Conservation (phyloP, 1,140 invertebrate species). For the Drosophila equinoxialis region DNA sequence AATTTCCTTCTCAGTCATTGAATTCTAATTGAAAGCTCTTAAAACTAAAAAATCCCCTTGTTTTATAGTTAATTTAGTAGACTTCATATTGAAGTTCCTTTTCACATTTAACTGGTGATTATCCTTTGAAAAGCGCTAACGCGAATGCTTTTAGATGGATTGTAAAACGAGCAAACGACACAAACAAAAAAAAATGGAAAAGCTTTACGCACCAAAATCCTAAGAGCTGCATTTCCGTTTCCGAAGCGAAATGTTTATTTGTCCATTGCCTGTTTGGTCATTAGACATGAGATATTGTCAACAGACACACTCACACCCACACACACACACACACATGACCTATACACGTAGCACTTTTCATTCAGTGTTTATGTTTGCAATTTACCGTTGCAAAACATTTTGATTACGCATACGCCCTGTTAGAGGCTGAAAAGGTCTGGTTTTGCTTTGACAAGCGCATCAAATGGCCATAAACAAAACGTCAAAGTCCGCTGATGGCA, state of each 20-base stretch:
- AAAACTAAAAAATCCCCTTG: no score
- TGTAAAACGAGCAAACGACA: not conserved
- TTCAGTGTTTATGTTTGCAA: slow-evolving; percentile 66
- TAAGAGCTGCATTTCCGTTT: not conserved
- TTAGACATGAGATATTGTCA: slow-evolving; percentile 66
- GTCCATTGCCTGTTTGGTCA: slow-evolving; percentile 55
- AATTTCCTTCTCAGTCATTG: no score
- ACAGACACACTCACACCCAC: not conserved
- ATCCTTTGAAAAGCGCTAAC: not conserved
- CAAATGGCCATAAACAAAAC: slow-evolving; percentile 63
- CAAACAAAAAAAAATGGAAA: not conserved
- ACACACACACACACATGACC: slow-evolving; percentile 23
- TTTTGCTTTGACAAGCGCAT: slow-evolving; percentile 67
- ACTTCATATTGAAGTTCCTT: not conserved
- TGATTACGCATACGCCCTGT: slow-evolving; percentile 74
- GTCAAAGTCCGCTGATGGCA: slow-evolving; percentile 36
- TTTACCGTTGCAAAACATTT: slow-evolving; percentile 70
- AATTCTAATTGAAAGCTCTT: no score
- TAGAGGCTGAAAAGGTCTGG: slow-evolving; percentile 32
- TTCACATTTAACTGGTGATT: not conserved
- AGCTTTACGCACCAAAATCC: no score
- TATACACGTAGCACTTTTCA: slow-evolving; percentile 13
- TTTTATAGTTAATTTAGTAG: no score
- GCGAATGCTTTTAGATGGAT: not conserved
- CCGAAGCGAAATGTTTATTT: slow-evolving; percentile 48